Evolutionary conservation across 2,113 vertebrate genomes (phyloP).

Genomic region (Progne subis): DNA sequence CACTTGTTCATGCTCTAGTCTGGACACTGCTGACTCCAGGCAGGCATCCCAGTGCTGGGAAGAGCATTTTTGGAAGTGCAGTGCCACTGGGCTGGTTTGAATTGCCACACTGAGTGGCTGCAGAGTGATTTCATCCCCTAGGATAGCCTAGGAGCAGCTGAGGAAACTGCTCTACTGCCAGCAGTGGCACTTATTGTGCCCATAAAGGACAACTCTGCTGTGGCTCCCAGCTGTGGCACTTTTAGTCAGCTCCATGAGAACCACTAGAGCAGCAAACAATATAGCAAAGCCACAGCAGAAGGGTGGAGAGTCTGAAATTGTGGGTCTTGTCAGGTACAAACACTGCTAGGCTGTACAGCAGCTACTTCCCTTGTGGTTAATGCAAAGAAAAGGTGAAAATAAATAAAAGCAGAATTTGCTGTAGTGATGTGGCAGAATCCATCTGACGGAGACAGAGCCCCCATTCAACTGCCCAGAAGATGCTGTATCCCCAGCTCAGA

Average conservation of each 20-base stretch:
- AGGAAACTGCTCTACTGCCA: neutral
- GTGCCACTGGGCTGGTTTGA: neutral
- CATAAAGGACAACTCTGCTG: fast-evolving
- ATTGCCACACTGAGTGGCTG: fast-evolving
- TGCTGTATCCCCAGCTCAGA: neutral
- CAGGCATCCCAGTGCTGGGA: neutral
- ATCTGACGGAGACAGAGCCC: neutral
- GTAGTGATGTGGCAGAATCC: neutral
- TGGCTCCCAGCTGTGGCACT: neutral
- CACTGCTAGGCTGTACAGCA: neutral
- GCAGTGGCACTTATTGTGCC: neutral
- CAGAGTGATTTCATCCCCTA: neutral
- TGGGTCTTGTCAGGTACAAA: neutral
- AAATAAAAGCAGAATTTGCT: neutral
- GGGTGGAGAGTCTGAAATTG: neutral
- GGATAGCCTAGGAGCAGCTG: neutral
- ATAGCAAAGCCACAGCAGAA: neutral
- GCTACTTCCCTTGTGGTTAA: neutral
- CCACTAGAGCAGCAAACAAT: neutral
- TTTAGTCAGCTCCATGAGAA: neutral
- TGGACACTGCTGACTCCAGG: neutral
- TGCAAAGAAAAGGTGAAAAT: neutral
- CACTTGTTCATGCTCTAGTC: neutral
- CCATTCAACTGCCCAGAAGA: neutral
- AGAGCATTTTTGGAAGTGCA: neutral